phyloP scores from a whole-genome alignment of 2,888 invertebrate species.

The Drymonia ruficornis region DNA sequence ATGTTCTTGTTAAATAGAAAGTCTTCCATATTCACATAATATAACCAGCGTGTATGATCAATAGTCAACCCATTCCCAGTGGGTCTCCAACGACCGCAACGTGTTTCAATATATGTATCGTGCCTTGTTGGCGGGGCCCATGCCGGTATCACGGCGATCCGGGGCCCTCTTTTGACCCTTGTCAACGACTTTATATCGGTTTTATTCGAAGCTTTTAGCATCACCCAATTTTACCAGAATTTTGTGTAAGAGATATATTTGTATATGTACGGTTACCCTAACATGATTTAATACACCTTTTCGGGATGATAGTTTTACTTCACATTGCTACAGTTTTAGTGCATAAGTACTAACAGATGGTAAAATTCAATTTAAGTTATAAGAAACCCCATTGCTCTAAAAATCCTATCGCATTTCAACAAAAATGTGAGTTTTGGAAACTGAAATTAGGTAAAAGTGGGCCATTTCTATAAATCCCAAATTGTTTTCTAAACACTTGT shows the following conservation, averaged over 20 bases:
- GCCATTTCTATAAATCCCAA: constrained; percentile 9
- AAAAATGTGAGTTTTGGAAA: too few relatives aligned
- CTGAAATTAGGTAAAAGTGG: too few relatives aligned
- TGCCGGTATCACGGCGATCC: constrained; percentile 9
- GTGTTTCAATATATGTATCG: constrained; percentile 20
- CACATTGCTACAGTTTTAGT: too few relatives aligned
- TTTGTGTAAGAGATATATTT: constrained; percentile 3
- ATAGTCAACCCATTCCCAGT: not conserved
- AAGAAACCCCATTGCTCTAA: too few relatives aligned
- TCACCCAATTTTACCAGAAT: constrained; percentile 14
- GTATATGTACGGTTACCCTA: too few relatives aligned
- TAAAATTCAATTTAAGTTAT: too few relatives aligned
- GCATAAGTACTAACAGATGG: too few relatives aligned
- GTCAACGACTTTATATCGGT: constrained; percentile 18
- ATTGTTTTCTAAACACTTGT: not conserved
- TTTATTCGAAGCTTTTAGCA: constrained; percentile 18
- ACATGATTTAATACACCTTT: too few relatives aligned
- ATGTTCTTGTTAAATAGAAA: too few relatives aligned
- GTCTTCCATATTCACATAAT: not conserved
- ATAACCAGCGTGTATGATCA: not conserved
- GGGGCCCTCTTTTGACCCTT: constrained; percentile 25
- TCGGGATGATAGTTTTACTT: too few relatives aligned
- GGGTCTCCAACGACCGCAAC: constrained; percentile 1
- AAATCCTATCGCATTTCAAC: too few relatives aligned
- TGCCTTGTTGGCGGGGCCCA: not conserved